Conservation (phyloP, 2,888 invertebrate genomes). For the Cantharis rustica region DNA sequence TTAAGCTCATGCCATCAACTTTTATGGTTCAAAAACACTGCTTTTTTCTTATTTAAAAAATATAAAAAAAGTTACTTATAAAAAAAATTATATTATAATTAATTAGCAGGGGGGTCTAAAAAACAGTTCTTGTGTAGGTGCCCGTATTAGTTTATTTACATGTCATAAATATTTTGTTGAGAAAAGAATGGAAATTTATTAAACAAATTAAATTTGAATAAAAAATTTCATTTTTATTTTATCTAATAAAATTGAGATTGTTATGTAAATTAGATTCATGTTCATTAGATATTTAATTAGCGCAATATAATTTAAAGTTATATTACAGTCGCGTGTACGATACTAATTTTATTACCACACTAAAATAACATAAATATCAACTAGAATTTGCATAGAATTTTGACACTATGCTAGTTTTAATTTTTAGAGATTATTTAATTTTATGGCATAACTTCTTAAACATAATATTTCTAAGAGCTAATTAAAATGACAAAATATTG, state of each 20-base stretch:
- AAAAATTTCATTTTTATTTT: not conserved
- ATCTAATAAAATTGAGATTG: not conserved
- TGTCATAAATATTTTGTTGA: not conserved
- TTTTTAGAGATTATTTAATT: not conserved
- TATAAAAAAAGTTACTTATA: no score
- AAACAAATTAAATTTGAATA: not conserved
- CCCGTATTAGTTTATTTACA: no score
- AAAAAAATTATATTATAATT: no score
- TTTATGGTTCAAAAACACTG: not conserved
- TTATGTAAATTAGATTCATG: not conserved
- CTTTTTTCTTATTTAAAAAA: not conserved
- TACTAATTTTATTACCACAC: not conserved
- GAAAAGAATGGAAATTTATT: not conserved
- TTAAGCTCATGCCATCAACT: not conserved
- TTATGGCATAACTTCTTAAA: not conserved
- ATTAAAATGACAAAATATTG: not conserved
- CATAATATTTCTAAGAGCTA: not conserved
- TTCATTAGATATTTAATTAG: not conserved
- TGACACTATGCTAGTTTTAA: not conserved
- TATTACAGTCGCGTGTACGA: not conserved
- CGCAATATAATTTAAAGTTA: not conserved
- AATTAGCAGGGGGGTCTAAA: no score
- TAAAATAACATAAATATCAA: not conserved
- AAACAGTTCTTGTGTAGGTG: no score
- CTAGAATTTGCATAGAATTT: not conserved